Percentiles rank a stretch among this genome's conserved stretches.
Conservation (phyloP, 2,797 vertebrate species). For the Urophycis tenuis region DNA sequence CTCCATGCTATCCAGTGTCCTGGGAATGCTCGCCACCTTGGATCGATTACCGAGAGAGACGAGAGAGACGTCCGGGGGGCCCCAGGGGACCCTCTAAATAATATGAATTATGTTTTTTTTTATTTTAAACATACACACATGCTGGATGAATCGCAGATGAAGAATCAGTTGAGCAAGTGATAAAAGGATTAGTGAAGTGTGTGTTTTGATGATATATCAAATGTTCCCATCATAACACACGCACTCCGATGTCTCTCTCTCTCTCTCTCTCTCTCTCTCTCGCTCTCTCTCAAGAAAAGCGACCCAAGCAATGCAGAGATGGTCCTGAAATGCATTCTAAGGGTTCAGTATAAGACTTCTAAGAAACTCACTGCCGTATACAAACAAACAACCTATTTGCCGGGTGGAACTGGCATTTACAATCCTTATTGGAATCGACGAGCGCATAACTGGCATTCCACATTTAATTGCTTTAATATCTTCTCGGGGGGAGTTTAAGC, state of each 20-base stretch:
- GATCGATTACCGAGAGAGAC: constrained; percentile 49
- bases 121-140: background rate
- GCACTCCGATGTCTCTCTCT: background rate
- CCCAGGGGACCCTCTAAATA: background rate
- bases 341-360: background rate
- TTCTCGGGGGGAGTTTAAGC: constrained; percentile 27
- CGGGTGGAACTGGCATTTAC: background rate
- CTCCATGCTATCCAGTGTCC: constrained; percentile 40
- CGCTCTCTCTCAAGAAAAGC: background rate
- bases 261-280: too few relatives aligned
- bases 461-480: constrained; percentile 39
- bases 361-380: background rate
- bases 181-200: background rate
- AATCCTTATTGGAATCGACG: background rate
- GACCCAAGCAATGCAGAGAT: background rate
- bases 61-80: constrained; percentile 22
- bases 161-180: background rate
- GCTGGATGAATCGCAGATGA: background rate
- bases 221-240: background rate
- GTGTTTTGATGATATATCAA: background rate
- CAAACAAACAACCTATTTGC: background rate
- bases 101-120: background rate
- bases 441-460: constrained; percentile 15
- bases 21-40: constrained; percentile 47
- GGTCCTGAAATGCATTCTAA: background rate